These are phyloP conservation scores for Druon quercuslanigerum DNA, from an alignment of 1,140 invertebrate genomes.

Conservation along the genomic window DNA sequence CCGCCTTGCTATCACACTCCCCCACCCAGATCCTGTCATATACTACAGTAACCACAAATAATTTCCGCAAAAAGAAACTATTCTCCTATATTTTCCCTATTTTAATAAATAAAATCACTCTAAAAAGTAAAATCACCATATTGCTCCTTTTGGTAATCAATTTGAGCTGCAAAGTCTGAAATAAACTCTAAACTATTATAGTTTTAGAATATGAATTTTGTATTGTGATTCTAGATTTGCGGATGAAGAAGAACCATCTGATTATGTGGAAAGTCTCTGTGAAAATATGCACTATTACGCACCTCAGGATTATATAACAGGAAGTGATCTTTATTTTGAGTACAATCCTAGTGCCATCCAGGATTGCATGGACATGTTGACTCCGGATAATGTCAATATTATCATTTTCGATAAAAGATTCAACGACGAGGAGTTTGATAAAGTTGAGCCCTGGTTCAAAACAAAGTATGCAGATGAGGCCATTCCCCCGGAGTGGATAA, in stretches of 20 bases:
- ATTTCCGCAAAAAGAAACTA: too few species aligned
- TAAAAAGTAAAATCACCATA: too few species aligned
- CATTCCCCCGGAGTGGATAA: constrained; percentile 78
- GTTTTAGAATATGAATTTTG: constrained; percentile 4
- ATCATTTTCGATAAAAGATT: constrained; percentile 81
- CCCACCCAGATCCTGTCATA: too few species aligned
- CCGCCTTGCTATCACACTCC: too few species aligned
- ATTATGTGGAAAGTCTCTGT: constrained; percentile 87
- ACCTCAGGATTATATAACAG: constrained; percentile 86
- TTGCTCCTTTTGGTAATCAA: too few species aligned
- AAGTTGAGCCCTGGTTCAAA: constrained; percentile 84
- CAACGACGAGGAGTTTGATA: constrained; percentile 77
- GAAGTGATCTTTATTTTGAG: constrained; percentile 84
- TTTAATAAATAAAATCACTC: too few species aligned
- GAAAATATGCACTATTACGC: constrained; percentile 89
- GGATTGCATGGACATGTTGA: constrained; percentile 80
- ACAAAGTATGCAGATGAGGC: constrained; percentile 79
- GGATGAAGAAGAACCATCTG: constrained; percentile 81
- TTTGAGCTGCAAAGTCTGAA: too few species aligned
- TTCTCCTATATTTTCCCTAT: too few species aligned
- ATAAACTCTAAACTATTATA: too few species aligned
- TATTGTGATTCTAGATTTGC: constrained; percentile 75
- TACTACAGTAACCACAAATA: too few species aligned
- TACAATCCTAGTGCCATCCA: constrained; percentile 85
- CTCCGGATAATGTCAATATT: constrained; percentile 85